A percentile compares a stretch with the other conserved stretches of the same genome.
Evolutionary conservation across 2,113 vertebrate genomes (phyloP).

Genomic region (Donacobius atricapilla): DNA sequence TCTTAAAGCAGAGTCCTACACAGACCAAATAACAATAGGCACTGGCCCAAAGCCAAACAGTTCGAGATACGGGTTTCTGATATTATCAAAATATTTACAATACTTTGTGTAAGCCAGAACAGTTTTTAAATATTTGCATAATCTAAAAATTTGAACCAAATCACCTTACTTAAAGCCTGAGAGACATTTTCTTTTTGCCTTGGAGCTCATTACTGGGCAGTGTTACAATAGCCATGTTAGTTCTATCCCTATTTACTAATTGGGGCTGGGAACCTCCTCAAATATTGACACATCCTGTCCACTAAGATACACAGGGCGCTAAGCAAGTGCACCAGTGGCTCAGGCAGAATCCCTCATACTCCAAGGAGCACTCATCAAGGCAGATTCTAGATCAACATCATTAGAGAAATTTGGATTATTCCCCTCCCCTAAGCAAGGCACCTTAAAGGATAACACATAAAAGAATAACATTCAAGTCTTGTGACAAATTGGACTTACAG

Average conservation of each 20-base stretch:
- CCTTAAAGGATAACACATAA: neutral
- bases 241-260: neutral
- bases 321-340: neutral
- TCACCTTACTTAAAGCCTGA: neutral
- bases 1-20: neutral
- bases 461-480: neutral
- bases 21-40: neutral
- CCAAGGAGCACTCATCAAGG: neutral
- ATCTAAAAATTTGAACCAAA: neutral
- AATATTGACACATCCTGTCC: constrained; percentile 58
- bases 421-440: neutral
- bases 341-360: neutral
- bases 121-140: neutral
- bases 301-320: neutral
- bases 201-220: neutral
- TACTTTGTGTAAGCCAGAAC: neutral
- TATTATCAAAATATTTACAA: constrained; percentile 22
- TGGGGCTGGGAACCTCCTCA: constrained; percentile 33
- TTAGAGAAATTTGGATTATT: neutral
- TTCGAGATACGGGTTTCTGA: neutral
- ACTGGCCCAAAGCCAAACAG: neutral
- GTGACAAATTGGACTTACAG: neutral
- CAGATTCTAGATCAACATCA: neutral
- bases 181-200: neutral
- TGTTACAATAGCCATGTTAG: neutral